Evolutionary conservation across 2,888 invertebrate species (phyloP).

Genomic region (Apantesis nais): DNA sequence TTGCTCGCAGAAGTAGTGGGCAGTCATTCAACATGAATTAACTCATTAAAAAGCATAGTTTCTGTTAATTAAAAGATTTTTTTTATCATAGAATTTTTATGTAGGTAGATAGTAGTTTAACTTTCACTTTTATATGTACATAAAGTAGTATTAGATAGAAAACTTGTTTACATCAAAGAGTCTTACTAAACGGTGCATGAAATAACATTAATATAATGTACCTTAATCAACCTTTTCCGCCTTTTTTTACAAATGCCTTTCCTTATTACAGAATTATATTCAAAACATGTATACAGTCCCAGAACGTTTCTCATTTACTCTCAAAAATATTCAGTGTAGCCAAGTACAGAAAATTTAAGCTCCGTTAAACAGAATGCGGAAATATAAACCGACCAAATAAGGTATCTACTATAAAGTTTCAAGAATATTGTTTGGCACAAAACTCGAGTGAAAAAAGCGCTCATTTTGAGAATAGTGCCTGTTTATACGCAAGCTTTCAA

Average conservation of each 20-base stretch:
- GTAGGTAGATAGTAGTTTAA: not conserved
- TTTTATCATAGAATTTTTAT: not conserved
- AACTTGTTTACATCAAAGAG: not conserved
- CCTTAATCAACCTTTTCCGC: not conserved
- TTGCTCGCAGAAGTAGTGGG: too few species aligned
- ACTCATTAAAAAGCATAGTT: slow-evolving; percentile 4
- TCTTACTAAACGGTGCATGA: not conserved
- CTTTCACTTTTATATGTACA: not conserved
- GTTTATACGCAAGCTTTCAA: slow-evolving; percentile 60
- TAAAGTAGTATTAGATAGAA: not conserved
- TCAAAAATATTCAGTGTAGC: not conserved
- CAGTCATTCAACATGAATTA: not conserved
- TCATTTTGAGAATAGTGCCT: slow-evolving; percentile 56
- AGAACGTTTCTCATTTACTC: slow-evolving; percentile 2
- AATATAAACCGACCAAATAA: slow-evolving; percentile 44
- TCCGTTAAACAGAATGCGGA: slow-evolving; percentile 47
- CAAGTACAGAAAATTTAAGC: slow-evolving; percentile 34
- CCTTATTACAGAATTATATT: not conserved
- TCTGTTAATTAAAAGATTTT: not conserved
- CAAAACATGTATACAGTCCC: not conserved
- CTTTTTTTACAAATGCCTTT: not conserved
- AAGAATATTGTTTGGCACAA: slow-evolving; percentile 62
- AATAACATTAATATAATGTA: not conserved
- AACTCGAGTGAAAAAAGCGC: slow-evolving; percentile 52
- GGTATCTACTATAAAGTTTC: slow-evolving; percentile 55